Percentiles rank a stretch among this genome's conserved stretches.
phyloP scores from a whole-genome alignment of 2,888 invertebrate species.

The Caenorhabditis afra region DNA sequence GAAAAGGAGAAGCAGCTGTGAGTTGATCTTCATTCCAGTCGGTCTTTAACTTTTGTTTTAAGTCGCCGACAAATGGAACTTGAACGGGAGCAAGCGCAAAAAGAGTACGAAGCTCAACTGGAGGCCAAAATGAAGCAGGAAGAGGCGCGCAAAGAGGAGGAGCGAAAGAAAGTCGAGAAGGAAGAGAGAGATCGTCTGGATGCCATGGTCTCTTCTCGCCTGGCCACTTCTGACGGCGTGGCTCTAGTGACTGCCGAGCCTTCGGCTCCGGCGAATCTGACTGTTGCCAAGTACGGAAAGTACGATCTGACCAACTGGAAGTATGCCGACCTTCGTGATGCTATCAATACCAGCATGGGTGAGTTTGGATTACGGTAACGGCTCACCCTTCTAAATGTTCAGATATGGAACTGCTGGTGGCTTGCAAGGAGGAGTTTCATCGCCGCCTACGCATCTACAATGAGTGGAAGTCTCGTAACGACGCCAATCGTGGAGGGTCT shows the following conservation, averaged over 20 bases:
- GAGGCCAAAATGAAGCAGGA: constrained; percentile 74
- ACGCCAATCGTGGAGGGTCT: constrained; percentile 49
- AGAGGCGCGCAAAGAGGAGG: constrained; percentile 83
- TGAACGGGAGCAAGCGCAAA: constrained; percentile 89
- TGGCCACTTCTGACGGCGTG: constrained; percentile 84
- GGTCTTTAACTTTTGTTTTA: too few relatives aligned
- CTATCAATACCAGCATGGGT: constrained; percentile 96
- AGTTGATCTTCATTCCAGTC: neutral
- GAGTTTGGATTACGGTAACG: neutral
- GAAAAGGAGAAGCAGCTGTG: constrained; percentile 87
- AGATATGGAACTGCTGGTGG: constrained; percentile 95
- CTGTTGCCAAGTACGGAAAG: constrained; percentile 83
- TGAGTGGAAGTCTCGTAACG: constrained; percentile 88
- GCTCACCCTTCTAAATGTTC: constrained; percentile 30
- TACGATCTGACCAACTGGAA: constrained; percentile 97
- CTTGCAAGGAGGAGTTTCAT: constrained; percentile 98
- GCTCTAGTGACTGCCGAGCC: constrained; percentile 43
- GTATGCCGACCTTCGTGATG: constrained; percentile 95
- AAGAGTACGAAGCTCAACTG: constrained; percentile 88
- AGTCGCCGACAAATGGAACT: constrained; percentile 92
- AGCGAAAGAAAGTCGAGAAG: constrained; percentile 25
- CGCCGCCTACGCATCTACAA: constrained; percentile 97
- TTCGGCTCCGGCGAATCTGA: neutral
- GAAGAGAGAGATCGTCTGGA: constrained; percentile 93
- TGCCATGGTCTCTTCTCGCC: constrained; percentile 91